These are phyloP conservation scores for Drosophila peninsularis DNA, from an alignment of 2,888 invertebrate genomes.

Conservation along the genomic window DNA sequence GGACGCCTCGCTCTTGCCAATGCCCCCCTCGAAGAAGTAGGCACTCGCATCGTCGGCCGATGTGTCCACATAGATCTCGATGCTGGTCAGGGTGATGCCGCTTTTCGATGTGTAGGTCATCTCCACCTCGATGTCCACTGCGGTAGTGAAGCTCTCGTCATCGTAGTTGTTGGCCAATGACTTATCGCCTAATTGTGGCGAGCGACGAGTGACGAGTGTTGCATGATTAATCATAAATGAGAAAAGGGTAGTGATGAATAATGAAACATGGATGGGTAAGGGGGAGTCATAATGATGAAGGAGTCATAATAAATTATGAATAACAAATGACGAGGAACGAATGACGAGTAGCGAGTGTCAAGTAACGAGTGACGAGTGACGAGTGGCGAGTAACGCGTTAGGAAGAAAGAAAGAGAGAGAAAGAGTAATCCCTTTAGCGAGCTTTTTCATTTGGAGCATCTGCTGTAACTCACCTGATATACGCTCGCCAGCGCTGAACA, in stretches of 20 bases:
- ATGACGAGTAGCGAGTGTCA: too few relatives aligned
- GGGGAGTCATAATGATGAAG: background rate
- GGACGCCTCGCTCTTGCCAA: constrained; percentile 65
- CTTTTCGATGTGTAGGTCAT: constrained; percentile 71
- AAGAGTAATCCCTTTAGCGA: constrained; percentile 4
- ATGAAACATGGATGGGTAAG: background rate
- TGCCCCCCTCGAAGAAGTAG: constrained; percentile 75
- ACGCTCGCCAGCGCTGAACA: constrained; percentile 76
- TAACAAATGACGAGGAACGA: background rate
- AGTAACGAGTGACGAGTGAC: too few relatives aligned
- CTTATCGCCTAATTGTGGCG: constrained; percentile 72
- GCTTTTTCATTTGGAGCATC: background rate
- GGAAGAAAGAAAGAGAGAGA: background rate
- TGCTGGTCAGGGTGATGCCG: constrained; percentile 67
- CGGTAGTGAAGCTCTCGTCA: constrained; percentile 67
- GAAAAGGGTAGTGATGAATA: background rate
- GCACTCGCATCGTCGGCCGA: constrained; percentile 67
- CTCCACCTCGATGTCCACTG: constrained; percentile 72
- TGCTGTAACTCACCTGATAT: constrained; percentile 68
- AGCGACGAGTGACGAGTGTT: background rate
- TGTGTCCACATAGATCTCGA: constrained; percentile 79
- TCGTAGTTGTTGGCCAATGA: constrained; percentile 72
- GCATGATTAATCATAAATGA: background rate
- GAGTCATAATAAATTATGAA: background rate
- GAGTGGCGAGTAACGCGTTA: background rate